A percentile compares a stretch with the other conserved stretches of the same genome.
These are phyloP conservation scores for Torymus texanus DNA, from an alignment of 2,888 invertebrate genomes.

Conservation along the genomic window DNA sequence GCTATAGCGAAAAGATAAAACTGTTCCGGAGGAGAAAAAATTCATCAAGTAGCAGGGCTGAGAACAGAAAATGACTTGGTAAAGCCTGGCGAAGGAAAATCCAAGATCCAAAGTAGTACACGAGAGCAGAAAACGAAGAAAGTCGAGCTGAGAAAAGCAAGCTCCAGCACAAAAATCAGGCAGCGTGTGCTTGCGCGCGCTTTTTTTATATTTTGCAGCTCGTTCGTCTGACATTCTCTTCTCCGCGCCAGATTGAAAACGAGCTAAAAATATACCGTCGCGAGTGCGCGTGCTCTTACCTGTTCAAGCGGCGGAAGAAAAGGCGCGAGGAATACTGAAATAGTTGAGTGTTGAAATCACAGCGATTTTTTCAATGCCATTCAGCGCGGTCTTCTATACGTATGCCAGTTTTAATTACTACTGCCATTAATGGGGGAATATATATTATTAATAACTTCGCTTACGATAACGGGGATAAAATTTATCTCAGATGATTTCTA, in stretches of 20 bases:
- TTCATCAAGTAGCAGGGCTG: neutral
- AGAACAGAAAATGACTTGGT: conserved; percentile 21
- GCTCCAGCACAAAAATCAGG: conserved; percentile 11
- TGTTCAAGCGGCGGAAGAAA: neutral
- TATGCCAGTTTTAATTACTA: too few relatives aligned
- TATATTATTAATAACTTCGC: too few relatives aligned
- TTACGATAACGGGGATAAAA: too few relatives aligned
- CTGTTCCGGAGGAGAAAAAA: neutral
- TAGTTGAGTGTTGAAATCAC: conserved; percentile 9
- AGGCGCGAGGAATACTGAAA: neutral
- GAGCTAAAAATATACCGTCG: conserved; percentile 31
- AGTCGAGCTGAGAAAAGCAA: neutral
- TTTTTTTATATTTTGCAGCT: conserved; percentile 21
- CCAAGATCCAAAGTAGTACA: neutral
- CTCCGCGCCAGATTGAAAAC: conserved; percentile 28
- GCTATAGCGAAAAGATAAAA: too few relatives aligned
- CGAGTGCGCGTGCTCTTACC: neutral
- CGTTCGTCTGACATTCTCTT: conserved; percentile 2
- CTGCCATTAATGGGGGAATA: too few relatives aligned
- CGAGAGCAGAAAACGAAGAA: neutral
- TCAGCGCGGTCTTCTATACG: too few relatives aligned
- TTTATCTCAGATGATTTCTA: too few relatives aligned
- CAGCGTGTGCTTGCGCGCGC: too few relatives aligned
- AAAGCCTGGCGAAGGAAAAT: conserved; percentile 2
- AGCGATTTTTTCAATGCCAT: conserved; percentile 30